Conservation (phyloP, 2,113 vertebrate species). For the Erythrocercus mccallii region DNA sequence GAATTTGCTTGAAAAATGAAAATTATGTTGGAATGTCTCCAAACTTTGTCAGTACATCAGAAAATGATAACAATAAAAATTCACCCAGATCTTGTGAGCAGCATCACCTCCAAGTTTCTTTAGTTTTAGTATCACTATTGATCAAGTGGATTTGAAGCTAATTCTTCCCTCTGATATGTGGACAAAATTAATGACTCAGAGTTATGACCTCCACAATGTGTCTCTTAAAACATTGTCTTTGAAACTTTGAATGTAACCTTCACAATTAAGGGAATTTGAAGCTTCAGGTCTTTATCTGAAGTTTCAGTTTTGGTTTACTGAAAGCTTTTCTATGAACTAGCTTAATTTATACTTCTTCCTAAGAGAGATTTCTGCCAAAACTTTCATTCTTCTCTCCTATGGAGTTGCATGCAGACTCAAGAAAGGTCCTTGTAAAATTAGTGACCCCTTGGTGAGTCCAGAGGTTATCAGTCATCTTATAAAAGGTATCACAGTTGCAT, state of each 20-base stretch:
- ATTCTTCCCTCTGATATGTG: background rate
- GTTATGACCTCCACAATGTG: rapidly evolving
- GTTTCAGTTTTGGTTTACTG: background rate
- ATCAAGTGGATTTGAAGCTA: background rate
- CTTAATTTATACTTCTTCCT: background rate
- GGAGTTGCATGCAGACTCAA: background rate
- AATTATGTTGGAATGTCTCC: background rate
- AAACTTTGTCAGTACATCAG: background rate
- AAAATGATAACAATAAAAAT: background rate
- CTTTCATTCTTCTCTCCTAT: background rate
- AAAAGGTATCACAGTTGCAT: background rate
- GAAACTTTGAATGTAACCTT: background rate
- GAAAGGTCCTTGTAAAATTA: background rate
- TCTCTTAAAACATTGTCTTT: background rate
- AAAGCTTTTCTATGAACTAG: background rate
- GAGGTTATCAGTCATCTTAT: background rate
- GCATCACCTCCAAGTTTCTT: background rate
- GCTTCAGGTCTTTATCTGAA: background rate
- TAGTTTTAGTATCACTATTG: background rate
- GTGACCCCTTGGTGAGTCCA: background rate
- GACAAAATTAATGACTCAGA: background rate
- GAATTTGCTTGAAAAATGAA: background rate
- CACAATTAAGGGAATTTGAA: background rate
- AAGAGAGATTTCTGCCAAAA: background rate
- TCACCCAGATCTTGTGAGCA: background rate